Evolutionary conservation across 2,113 vertebrate genomes (phyloP).

Genomic region (Ctenomys sociabilis): DNA sequence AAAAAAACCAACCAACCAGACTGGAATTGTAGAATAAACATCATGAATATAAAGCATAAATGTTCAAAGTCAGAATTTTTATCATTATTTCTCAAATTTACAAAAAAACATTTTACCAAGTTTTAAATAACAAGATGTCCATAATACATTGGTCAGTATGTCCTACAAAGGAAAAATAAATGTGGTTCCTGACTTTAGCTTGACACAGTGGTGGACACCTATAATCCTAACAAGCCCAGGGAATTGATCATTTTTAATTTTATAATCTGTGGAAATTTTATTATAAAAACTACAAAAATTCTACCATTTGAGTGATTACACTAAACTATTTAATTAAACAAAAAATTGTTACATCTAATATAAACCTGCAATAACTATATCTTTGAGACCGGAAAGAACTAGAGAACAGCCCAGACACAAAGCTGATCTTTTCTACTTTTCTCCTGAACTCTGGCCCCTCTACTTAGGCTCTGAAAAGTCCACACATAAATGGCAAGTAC

Average conservation of each 20-base stretch:
- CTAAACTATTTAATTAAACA: neutral
- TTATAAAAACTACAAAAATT: neutral
- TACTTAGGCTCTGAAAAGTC: neutral
- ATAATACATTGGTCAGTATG: neutral
- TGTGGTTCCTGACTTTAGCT: neutral
- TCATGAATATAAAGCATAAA: neutral
- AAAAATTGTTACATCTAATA: neutral
- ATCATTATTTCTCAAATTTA: neutral
- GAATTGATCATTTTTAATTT: neutral
- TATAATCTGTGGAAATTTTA: neutral
- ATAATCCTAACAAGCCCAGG: neutral
- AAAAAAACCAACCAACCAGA: neutral
- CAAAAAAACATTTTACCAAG: neutral
- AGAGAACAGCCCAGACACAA: neutral
- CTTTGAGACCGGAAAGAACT: neutral
- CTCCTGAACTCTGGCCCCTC: neutral
- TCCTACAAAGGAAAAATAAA: neutral
- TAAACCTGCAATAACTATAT: neutral
- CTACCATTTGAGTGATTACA: neutral
- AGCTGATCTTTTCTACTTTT: neutral
- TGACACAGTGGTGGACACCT: neutral
- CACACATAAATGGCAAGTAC: neutral
- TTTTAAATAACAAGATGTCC: neutral
- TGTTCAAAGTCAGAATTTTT: constrained; percentile 31
- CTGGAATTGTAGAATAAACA: neutral